phyloP scores from a whole-genome alignment of 2,113 vertebrate species.

The Gavialis gangeticus region DNA sequence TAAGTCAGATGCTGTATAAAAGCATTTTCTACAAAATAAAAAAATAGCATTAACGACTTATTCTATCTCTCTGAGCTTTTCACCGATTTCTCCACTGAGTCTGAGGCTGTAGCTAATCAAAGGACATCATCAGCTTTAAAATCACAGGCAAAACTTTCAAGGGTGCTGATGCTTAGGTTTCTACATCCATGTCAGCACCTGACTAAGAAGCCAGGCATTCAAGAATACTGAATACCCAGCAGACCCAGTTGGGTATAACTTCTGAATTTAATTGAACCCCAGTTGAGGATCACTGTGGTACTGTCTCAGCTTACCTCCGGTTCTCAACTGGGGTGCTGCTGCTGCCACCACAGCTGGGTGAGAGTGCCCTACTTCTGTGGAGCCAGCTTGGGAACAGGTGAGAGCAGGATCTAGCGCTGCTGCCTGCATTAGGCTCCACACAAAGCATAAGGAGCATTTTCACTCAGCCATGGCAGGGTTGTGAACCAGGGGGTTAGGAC shows the following conservation, averaged over 20 bases:
- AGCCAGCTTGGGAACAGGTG: too few species aligned
- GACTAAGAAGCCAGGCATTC: not conserved
- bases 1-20: slow-evolving; percentile 46
- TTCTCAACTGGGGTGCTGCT: too few species aligned
- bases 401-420: too few species aligned
- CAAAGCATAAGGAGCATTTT: too few species aligned
- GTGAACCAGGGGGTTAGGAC: too few species aligned
- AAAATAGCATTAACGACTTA: not conserved
- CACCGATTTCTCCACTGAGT: not conserved
- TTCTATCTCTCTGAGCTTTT: not conserved
- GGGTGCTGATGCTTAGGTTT: not conserved
- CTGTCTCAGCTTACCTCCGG: too few species aligned
- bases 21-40: slow-evolving; percentile 62
- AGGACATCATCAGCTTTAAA: not conserved
- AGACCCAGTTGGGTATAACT: not conserved
- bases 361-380: too few species aligned
- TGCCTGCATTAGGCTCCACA: too few species aligned
- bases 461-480: too few species aligned
- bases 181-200: not conserved
- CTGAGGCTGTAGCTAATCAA: not conserved
- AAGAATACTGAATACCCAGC: not conserved
- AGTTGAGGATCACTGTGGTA: too few species aligned
- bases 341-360: too few species aligned
- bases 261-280: too few species aligned
- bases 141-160: not conserved